Evolutionary conservation across 2,888 invertebrate species (phyloP), one percentile per base, ranked within the genome.

Genomic region (Agrochola macilenta): DNA sequence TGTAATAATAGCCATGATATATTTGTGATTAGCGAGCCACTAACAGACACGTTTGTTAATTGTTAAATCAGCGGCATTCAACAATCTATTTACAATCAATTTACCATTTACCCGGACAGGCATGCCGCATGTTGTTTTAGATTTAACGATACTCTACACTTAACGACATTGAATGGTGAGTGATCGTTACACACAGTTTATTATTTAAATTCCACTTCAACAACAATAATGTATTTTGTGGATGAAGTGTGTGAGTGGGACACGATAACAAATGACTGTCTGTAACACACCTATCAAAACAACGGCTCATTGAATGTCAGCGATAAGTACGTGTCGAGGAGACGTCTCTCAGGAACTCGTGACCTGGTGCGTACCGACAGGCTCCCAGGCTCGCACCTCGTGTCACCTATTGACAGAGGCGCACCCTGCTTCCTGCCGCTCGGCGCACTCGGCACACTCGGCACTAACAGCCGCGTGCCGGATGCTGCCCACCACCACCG

Each of bases 131-230:
- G 69, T 73, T 73, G 61, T 46, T 69, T 72, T 66, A 70, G 8
- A 58, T 72, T 30, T 63, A 75, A 52, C 39, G 69, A 66, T 57
- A 71, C 26, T 69, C 39, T 30, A 39, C 63, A 54, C 58, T 61
- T 49, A 43, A 58, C 69, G 54, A 66, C 49, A 46, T 61, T 23
- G 65, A 61, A 35, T n/a, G 70, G 12, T 54, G 81, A 66, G 11
- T n/a, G 58, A 64, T 69, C 58, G 46, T 74, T 64, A 71, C 49
- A 58, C 2, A 35, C 60, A 14, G n/a, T 69, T 82, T 72, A 69
- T 61, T 80, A 69, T 84, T 84, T 81, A 26, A 69, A 82, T 71
- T 80, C 63, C 81, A 80, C 69, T 74, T 71, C 63, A 80, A 69
- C 30, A 74, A 74, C 61, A 74, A 82, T 63, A 52, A 82, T 74